phyloP scores from a whole-genome alignment of 2,888 invertebrate species.

The Stegophylla sp. region DNA sequence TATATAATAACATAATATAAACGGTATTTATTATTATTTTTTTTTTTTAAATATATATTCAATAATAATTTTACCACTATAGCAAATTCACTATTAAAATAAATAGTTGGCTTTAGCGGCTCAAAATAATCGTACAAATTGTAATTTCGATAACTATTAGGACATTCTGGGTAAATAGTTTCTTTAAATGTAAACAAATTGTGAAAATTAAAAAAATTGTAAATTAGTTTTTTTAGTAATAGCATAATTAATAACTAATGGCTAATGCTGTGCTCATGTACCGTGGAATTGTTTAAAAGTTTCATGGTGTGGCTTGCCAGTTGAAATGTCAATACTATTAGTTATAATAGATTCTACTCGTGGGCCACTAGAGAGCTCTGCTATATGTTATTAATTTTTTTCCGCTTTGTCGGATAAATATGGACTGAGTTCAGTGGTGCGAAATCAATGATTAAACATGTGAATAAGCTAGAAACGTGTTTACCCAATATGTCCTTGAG shows the following conservation, averaged over 20 bases:
- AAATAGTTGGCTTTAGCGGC: conserved; percentile 55
- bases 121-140: conserved; percentile 52
- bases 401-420: neutral
- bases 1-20: conserved; percentile 30
- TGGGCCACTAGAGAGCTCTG: conserved; percentile 36
- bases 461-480: conserved; percentile 36
- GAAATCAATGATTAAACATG: conserved; percentile 3
- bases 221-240: conserved; percentile 15
- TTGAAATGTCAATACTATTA: conserved; percentile 27
- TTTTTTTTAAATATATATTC: conserved; percentile 23
- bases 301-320: conserved; percentile 9
- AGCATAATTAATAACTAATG: neutral
- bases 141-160: conserved; percentile 39
- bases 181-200: conserved; percentile 31
- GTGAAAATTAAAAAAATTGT: conserved; percentile 23
- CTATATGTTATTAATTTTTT: conserved; percentile 18
- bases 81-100: conserved; percentile 49
- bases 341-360: conserved; percentile 26
- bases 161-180: conserved; percentile 52
- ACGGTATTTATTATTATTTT: conserved; percentile 24
- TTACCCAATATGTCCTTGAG: conserved; percentile 49
- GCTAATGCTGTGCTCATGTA: neutral
- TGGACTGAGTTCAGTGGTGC: conserved; percentile 23
- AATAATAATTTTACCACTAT: conserved; percentile 46
- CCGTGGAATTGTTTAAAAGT: neutral